Base-by-base conservation (phyloP, 2,797 vertebrate genomes). In the Eptatretus atami region DNA sequence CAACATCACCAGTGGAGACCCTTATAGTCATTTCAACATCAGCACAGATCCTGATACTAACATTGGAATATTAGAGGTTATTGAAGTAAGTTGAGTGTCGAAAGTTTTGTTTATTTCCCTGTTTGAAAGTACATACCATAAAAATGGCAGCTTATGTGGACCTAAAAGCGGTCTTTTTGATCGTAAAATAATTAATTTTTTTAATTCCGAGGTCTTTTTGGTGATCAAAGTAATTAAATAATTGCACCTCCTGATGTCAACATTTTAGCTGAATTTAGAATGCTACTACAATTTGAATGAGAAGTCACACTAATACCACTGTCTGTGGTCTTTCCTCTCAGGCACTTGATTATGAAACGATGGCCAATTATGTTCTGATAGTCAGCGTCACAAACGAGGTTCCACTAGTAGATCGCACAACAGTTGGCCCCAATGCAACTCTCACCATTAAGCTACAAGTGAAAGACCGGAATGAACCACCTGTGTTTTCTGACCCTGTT, bases 1-100 rank as follows among this genome's bases (percentile, higher is more conserved):
- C 11, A n/a, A n/a, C 57, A 61, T 61, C 57, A 61, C 24, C 57
- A 61, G 57, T 24, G 57, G 57, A n/a, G 57, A 61, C 57, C 15
- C 57, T n/a, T n/a, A 61, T 24, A 12, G 57, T 24, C 15, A n/a
- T 11, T 61, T 61, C 57, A 61, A 61, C 57, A 24, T 61, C 15
- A 61, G 57, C 57, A 61, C 57, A 24, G 15, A 24, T n/a, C 57
- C 57, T n/a, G 15, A 61, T 24, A 61, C 15, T 24, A 61, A 61
- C 57, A 10, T n/a, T 12, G 57, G 57, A n/a, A 61, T 61, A n/a
- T 24, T 61, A n/a, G 57, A 24, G 15, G 15, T 61, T n/a, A 12
- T 24, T 10, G 15, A 61, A 24, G 57, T 61, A 61, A 61, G 15
- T n/a, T 24, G 57, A 44, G 31, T 44, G 31, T 8, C 4, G 31